A percentile compares a stretch with the other conserved stretches of the same genome.
Evolutionary conservation across 2,113 vertebrate species (phyloP).

Genomic region (Chaenogobius annularis): DNA sequence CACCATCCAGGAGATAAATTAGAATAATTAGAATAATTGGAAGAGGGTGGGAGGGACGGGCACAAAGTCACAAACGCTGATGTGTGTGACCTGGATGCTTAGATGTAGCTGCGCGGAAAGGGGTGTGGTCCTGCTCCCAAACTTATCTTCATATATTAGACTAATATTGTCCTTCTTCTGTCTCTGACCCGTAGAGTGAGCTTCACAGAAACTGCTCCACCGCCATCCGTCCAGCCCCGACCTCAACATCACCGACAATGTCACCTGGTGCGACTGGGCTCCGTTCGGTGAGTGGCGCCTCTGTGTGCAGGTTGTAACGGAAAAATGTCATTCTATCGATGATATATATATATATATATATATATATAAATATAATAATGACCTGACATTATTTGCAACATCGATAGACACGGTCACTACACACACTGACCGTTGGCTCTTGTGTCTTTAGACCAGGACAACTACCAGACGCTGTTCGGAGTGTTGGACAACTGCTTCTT

Average conservation of each 20-base stretch:
- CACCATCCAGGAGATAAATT: no score
- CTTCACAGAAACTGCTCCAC: constrained; percentile 91
- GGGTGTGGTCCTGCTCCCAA: no score
- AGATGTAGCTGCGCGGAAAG: no score
- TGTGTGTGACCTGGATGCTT: no score
- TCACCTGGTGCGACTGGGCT: constrained; percentile 89
- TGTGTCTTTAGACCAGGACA: constrained; percentile 79
- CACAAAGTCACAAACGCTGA: no score
- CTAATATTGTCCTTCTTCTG: not conserved
- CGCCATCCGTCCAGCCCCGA: constrained; percentile 55
- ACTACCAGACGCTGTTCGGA: constrained; percentile 90
- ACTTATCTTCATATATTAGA: no score
- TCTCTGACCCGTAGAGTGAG: constrained; percentile 80
- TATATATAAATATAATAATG: no score
- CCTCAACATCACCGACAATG: constrained; percentile 82
- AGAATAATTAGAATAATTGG: no score
- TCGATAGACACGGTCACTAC: constrained; percentile 37
- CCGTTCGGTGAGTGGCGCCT: constrained; percentile 86
- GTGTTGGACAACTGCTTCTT: constrained; percentile 93
- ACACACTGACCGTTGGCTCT: not conserved
- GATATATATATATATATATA: no score
- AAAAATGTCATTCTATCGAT: no score
- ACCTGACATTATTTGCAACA: no score
- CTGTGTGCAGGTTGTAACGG: not conserved
- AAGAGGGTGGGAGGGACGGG: no score